Conservation (phyloP, 2,113 vertebrate species). For the Pholis gunnellus region DNA sequence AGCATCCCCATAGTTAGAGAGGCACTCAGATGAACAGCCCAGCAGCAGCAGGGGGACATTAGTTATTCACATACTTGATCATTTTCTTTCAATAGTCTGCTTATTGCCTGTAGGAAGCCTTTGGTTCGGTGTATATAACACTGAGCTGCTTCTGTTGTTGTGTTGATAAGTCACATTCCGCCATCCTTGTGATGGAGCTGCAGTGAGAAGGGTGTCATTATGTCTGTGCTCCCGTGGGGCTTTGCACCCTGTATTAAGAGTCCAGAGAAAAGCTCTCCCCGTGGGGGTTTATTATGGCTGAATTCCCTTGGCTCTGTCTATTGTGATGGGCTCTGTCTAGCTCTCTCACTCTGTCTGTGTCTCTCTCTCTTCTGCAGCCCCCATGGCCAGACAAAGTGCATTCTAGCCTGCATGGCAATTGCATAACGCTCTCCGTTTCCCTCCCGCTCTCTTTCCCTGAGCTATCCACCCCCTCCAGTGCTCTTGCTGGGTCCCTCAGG, state of each 20-base stretch:
- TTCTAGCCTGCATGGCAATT: slow-evolving; percentile 79
- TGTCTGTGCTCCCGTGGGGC: slow-evolving; percentile 42
- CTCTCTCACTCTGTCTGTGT: slow-evolving; percentile 25
- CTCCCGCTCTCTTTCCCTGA: slow-evolving; percentile 48
- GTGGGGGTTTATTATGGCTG: slow-evolving; percentile 67
- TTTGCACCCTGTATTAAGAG: slow-evolving; percentile 48
- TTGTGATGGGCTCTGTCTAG: slow-evolving; percentile 63
- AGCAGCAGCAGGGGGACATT: slow-evolving; percentile 23
- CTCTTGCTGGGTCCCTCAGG: slow-evolving; percentile 74
- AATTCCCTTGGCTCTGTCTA: slow-evolving; percentile 54
- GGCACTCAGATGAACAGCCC: slow-evolving; percentile 31
- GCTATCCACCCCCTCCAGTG: slow-evolving; percentile 11
- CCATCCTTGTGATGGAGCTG: slow-evolving; percentile 42
- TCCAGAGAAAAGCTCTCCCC: slow-evolving; percentile 38
- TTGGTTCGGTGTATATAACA: background rate
- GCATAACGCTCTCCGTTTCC: slow-evolving; percentile 73
- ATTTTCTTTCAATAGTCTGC: slow-evolving; percentile 7
- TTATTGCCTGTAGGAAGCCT: background rate
- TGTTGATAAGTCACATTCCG: slow-evolving; percentile 59
- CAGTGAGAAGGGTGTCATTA: slow-evolving; percentile 50
- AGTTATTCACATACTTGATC: slow-evolving; percentile 28
- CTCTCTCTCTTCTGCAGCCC: slow-evolving; percentile 42
- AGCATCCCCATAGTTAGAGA: slow-evolving; percentile 74
- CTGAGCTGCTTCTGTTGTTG: slow-evolving; percentile 24
- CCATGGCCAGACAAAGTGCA: slow-evolving; percentile 70